phyloP scores from a whole-genome alignment of 2,888 invertebrate genomes.

The Orthosia gothica region DNA sequence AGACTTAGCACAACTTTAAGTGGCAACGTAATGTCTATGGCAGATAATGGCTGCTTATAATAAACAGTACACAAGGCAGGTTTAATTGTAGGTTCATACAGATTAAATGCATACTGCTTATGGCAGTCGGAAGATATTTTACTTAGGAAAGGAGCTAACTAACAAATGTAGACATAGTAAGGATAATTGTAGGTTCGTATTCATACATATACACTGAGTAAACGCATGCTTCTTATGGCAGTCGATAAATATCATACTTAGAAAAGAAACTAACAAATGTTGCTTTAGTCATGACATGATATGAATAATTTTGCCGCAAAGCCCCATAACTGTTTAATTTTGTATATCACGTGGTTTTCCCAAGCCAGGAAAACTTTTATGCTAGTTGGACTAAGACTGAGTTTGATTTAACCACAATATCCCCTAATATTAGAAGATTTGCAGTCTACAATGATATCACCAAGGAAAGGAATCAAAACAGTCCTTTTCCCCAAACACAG shows the following conservation, averaged over 20 bases:
- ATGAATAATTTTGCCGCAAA: constrained; percentile 5
- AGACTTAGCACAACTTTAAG: constrained; percentile 35
- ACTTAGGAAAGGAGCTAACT: neutral
- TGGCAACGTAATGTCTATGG: constrained; percentile 35
- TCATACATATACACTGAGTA: no score
- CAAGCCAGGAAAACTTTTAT: neutral
- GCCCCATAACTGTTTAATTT: neutral
- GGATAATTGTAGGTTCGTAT: no score
- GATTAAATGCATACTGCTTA: constrained; percentile 4
- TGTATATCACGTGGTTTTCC: neutral
- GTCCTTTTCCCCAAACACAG: neutral
- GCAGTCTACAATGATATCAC: neutral
- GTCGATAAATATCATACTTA: no score
- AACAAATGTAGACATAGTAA: neutral
- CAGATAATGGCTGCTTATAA: constrained; percentile 16
- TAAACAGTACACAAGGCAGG: constrained; percentile 6
- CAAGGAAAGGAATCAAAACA: constrained; percentile 8
- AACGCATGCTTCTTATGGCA: no score
- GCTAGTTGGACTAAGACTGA: neutral
- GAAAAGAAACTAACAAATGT: neutral
- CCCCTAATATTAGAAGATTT: neutral
- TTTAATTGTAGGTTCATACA: constrained; percentile 9
- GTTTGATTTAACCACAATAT: neutral
- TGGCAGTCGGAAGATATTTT: constrained; percentile 15
- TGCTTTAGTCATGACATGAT: neutral